These are phyloP conservation scores for Todus mexicanus DNA, from an alignment of 2,797 vertebrate species.

Conservation along the genomic window DNA sequence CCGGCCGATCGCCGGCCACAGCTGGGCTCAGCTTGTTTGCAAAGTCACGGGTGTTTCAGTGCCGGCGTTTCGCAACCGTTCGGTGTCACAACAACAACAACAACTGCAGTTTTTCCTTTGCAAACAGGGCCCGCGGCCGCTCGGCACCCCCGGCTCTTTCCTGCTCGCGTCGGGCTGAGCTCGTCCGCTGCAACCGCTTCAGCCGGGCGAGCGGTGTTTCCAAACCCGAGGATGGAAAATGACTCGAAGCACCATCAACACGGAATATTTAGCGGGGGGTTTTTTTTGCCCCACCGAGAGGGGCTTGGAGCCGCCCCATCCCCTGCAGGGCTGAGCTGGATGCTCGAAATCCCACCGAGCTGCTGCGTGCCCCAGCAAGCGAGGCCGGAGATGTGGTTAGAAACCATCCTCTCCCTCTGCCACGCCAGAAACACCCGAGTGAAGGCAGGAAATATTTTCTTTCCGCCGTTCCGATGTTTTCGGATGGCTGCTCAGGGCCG, in stretches of 20 bases:
- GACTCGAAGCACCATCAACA: not conserved
- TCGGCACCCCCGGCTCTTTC: not conserved
- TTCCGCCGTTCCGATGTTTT: not conserved
- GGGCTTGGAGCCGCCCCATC: not conserved
- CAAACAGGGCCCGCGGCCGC: not conserved
- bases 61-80: not conserved
- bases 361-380: not conserved
- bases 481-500: not conserved
- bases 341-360: not conserved
- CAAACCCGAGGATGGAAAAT: not conserved
- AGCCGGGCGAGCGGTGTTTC: not conserved
- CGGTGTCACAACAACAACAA: slow-evolving; percentile 25
- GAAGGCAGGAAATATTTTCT: not conserved
- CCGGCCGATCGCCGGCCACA: fast-evolving
- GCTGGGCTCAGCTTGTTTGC: not conserved
- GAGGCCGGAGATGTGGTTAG: not conserved
- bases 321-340: not conserved
- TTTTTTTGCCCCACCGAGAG: fast-evolving
- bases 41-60: not conserved
- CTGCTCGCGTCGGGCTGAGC: not conserved
- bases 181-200: not conserved
- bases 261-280: not conserved
- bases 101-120: not conserved
- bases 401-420: not conserved
- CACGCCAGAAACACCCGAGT: fast-evolving